Base-by-base conservation (phyloP, 2,888 invertebrate genomes). In the Tachystola acroxantha region DNA sequence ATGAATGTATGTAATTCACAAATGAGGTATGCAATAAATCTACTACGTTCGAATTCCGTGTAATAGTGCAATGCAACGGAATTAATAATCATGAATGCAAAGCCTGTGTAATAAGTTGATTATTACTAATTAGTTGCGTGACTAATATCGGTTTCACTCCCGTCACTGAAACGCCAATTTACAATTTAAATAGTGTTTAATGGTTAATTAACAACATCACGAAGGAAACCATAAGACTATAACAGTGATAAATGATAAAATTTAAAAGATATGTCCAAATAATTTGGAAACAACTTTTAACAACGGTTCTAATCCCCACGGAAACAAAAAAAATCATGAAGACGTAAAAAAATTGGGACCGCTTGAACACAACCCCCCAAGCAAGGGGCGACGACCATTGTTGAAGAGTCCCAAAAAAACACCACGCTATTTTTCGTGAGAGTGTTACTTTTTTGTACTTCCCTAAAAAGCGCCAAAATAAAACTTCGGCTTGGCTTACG, bases 341-440 rank as follows among this genome's bases (percentile, higher is more conserved):
- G 43, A 51, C 45, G 34, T 31, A 50, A 42, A 67, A 68, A 70
- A 69, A 66, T 43, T 39, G 48, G 24, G 56, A 45, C 58, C 58
- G 57, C 55, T 60, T 56, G 60, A 9, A n/a, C 48, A 48, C 62
- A 57, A 51, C 49, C 61, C 67, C 72, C 68, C 48, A 57, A 55
- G 59, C 55, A 43, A 56, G 72, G 78, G 73, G 74, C 65, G 68
- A 70, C 62, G 62, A 59, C 63, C 67, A 75, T 82, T 82, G 80
- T 80, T 64, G 46, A 59, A 62, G 54, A 60, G 56, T 53, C 61
- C 62, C 67, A 74, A 73, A 72, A n/a, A 58, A 46, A 38, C 36
- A 38, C 45, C 34, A 53, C 36, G 38, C 52, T 61, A 56, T 66
- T 61, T 37, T 52, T 45, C 49, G 50, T 40, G 48, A 40, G 48